Base-by-base conservation (phyloP, 2,113 vertebrate species). In the Gopherus flavomarginatus region DNA sequence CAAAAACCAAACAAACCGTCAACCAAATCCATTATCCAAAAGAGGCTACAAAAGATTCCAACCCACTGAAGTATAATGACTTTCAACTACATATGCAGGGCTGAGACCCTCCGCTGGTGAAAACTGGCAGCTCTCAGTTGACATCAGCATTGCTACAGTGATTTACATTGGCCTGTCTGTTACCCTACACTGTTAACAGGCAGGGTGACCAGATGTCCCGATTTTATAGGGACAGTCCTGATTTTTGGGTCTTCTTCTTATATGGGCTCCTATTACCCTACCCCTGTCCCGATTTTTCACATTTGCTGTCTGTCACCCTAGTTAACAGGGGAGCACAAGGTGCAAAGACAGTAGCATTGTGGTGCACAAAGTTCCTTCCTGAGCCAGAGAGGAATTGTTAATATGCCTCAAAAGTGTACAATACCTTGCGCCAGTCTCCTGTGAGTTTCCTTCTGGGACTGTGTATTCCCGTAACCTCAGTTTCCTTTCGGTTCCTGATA, bases 401-500 rank as follows among this genome's bases (percentile, higher is more conserved):
- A 44, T 35, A 42, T 17, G 24, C 38, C 42, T 44, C 2, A 0
- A 49, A 72, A 0, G 0, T 0, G 0, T 49, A 80, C 0, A 0
- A 4, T 94, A 96, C 92, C 95, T 97, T 0, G 2, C 88, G 53
- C 0, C 5, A 0, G 0, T 26, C 27, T 6, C n/a, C 1, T 0
- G 31, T 22, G 4, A 17, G 5, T 5, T 42, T 31, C 94, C 83
- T 27, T 0, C 54, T 50, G 53, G 35, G 65, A 38, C 29, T 29
- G 4, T 0, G 53, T 0, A 0, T 14, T n/a, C 78, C 24, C 1
- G 3, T 86, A 72, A 54, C 21, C 49, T 54, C 86, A 0, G 72
- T 2, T 72, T 47, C 42, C 26, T 42, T 78, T 27, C 8, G 12
- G 13, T 47, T 47, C 42, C 26, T 78, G 42, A 27, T 27, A 26